Evolutionary conservation across 1,140 invertebrate genomes (phyloP), one percentile per base, ranked within the genome.

Genomic region (Rhizoglyphus robini): DNA sequence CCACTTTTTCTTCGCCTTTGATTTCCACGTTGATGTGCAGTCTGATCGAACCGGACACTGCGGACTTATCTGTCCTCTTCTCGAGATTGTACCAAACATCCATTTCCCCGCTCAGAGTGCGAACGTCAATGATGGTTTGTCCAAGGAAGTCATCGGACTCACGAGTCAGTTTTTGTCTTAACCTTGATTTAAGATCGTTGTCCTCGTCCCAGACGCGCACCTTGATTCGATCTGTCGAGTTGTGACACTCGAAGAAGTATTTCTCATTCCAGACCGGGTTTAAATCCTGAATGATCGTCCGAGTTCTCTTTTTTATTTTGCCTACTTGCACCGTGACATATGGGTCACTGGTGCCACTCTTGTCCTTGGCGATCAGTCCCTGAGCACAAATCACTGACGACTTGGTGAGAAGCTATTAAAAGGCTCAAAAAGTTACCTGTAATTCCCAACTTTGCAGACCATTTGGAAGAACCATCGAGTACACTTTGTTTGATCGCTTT

Each of bases 261-360:
- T 98, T 98, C 78, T 99, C 96, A 79, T 97, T 93, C 96, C 96
- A 99, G 66, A 95, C 89, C 34, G 96, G 96, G 81, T 99, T 99
- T 70, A 99, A 81, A 78, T 99, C 96, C 79, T 97, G 93, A 18
- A 95, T 93, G 84, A 99, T 97, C 30, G 96, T 99, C 76, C 92
- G 84, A 67, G 96, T 99, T 72, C 95, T 80, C 77, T 99, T 99
- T 83, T 97, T 98, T 59, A 94, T 88, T 82, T 99, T 99, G 68
- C 96, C 96, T 51, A 99, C 96, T 82, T 99, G 96, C 36, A 98
- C 96, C 20, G 96, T 99, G 51, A 99, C 96, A 80, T 99, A 99
- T 30, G 96, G 96, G 81, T 99, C 96, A 69, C 93, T 96, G 36
- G 95, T 99, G 60, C 96, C 96, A 74, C 94, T 98, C 80, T 99